phyloP scores from a whole-genome alignment of 2,797 vertebrate genomes.

The Oreortyx pictus region DNA sequence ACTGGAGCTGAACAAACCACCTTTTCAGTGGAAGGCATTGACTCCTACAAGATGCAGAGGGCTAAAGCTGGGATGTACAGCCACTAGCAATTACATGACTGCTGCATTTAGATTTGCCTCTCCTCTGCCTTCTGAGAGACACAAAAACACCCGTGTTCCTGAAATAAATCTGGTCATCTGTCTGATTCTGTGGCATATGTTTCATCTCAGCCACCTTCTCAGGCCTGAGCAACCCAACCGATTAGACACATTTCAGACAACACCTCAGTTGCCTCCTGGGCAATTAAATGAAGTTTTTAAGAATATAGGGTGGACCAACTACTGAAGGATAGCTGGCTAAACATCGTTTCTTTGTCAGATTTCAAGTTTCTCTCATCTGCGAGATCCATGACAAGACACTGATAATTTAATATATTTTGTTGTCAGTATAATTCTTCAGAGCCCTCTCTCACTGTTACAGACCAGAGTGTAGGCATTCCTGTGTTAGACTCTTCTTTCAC shows the following conservation, averaged over 20 bases:
- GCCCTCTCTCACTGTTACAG: neutral
- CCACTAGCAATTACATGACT: neutral
- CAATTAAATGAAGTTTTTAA: neutral
- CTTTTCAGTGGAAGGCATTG: neutral
- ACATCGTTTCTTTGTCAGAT: neutral
- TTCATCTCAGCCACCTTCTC: neutral
- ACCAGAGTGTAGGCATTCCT: neutral
- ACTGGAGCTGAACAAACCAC: neutral
- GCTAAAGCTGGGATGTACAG: neutral
- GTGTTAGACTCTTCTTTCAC: neutral
- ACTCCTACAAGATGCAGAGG: neutral
- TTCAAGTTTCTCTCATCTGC: neutral
- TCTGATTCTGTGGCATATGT: neutral
- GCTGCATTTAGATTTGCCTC: neutral
- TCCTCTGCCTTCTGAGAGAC: rapidly evolving
- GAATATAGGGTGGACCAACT: neutral
- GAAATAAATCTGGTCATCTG: neutral
- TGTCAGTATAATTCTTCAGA: neutral
- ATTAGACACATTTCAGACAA: neutral
- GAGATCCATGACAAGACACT: neutral
- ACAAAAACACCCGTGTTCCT: neutral
- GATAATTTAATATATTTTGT: neutral
- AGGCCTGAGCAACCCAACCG: neutral
- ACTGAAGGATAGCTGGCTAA: neutral
- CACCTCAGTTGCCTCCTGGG: neutral